Conservation (phyloP, 2,888 invertebrate species). For the Ommatoiulus sabulosus region DNA sequence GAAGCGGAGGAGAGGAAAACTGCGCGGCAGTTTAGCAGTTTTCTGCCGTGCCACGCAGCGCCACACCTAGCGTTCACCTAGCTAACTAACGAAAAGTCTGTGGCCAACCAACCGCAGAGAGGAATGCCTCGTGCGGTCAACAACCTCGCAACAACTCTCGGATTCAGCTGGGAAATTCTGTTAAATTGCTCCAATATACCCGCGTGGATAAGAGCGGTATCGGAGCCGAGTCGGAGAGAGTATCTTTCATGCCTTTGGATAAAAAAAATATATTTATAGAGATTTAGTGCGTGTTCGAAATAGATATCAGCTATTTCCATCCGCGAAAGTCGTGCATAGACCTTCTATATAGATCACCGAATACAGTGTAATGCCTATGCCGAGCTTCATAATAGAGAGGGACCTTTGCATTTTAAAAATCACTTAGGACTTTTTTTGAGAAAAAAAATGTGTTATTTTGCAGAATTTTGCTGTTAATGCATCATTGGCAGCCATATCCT, state of each 20-base stretch:
- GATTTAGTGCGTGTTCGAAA: constrained; percentile 1
- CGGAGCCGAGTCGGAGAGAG: neutral
- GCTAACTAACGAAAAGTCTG: neutral
- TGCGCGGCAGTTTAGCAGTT: neutral
- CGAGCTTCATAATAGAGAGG: too few species aligned
- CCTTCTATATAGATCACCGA: neutral
- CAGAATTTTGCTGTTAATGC: too few species aligned
- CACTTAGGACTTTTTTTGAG: too few species aligned
- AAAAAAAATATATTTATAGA: neutral
- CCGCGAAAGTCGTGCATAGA: neutral
- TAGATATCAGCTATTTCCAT: neutral
- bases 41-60: neutral
- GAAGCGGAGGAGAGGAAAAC: too few species aligned
- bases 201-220: neutral
- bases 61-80: constrained; percentile 1
- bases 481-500: too few species aligned
- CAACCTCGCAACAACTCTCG: neutral
- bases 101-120: neutral
- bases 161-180: neutral
- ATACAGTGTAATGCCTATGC: neutral
- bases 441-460: too few species aligned
- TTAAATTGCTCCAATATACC: neutral
- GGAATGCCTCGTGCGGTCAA: neutral
- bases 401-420: neutral
- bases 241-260: too few species aligned